These are phyloP conservation scores for Nanorana parkeri DNA, from an alignment of 2,113 vertebrate species.

Conservation along the genomic window DNA sequence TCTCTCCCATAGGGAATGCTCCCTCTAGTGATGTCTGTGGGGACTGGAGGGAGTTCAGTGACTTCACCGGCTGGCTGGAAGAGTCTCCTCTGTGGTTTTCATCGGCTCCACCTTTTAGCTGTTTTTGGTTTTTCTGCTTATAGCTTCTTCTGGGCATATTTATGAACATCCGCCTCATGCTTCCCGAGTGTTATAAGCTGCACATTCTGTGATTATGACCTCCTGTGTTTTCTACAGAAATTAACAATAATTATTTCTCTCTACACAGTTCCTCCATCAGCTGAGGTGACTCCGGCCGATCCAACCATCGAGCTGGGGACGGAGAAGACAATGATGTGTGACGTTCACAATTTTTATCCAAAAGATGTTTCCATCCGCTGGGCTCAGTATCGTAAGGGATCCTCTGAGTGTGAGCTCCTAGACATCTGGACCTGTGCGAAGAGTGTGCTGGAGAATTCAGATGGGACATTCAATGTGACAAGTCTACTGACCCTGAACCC, in stretches of 20 bases:
- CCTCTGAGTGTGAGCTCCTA: not conserved
- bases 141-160: too few species aligned
- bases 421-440: not conserved
- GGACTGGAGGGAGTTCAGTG: too few species aligned
- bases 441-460: not conserved
- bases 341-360: conserved; percentile 56
- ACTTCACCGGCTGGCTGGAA: too few species aligned
- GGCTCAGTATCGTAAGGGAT: not conserved
- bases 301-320: not conserved
- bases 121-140: too few species aligned
- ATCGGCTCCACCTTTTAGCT: too few species aligned
- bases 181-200: too few species aligned
- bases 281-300: conserved; percentile 1
- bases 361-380: conserved; percentile 1
- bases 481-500: conserved; percentile 53
- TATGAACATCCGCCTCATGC: too few species aligned
- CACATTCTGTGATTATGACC: too few species aligned
- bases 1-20: too few species aligned
- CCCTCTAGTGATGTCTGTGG: too few species aligned
- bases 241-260: not conserved
- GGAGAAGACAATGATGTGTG: conserved; percentile 18
- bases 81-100: too few species aligned
- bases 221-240: not conserved
- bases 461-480: conserved; percentile 57
- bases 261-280: conserved; percentile 48